Percentiles rank a stretch among this genome's conserved stretches.
Conservation (phyloP, 2,888 invertebrate genomes). For the Heliconius ismenius region DNA sequence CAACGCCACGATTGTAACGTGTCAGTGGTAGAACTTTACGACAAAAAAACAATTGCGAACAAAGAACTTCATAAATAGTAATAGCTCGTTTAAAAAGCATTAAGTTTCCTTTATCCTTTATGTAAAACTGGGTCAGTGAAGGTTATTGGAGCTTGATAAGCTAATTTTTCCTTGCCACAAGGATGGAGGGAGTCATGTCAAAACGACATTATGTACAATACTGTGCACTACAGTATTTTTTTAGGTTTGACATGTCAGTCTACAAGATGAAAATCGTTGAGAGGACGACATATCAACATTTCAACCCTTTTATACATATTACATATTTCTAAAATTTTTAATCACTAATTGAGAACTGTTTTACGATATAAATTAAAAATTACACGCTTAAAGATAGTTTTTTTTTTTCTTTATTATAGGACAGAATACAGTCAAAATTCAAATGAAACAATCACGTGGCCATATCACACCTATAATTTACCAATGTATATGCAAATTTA, state of each 20-base stretch:
- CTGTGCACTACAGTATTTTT: conserved; percentile 15
- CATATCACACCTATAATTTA: too few species aligned
- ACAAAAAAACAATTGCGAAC: conserved; percentile 11
- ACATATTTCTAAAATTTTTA: background rate
- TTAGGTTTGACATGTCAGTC: conserved; percentile 16
- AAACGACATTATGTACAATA: conserved; percentile 6
- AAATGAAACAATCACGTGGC: background rate
- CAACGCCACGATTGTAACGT: background rate
- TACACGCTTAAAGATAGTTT: background rate
- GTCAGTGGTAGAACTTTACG: conserved; percentile 5
- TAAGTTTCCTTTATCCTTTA: conserved; percentile 33
- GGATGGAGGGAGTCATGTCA: conserved; percentile 16
- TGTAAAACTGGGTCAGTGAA: conserved; percentile 31
- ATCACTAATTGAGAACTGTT: background rate
- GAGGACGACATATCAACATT: background rate
- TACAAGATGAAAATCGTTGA: background rate
- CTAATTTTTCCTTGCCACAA: conserved; percentile 24
- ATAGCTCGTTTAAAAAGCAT: conserved; percentile 32
- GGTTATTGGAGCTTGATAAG: conserved; percentile 35
- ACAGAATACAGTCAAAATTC: background rate
- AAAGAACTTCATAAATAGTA: conserved; percentile 26
- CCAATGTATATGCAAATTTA: too few species aligned
- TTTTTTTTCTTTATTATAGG: too few species aligned
- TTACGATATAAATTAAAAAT: background rate
- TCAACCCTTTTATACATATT: background rate